Percentiles rank a stretch among this genome's conserved stretches.
Evolutionary conservation across 2,888 invertebrate species (phyloP).

Genomic region (Parascotia fuliginaria): DNA sequence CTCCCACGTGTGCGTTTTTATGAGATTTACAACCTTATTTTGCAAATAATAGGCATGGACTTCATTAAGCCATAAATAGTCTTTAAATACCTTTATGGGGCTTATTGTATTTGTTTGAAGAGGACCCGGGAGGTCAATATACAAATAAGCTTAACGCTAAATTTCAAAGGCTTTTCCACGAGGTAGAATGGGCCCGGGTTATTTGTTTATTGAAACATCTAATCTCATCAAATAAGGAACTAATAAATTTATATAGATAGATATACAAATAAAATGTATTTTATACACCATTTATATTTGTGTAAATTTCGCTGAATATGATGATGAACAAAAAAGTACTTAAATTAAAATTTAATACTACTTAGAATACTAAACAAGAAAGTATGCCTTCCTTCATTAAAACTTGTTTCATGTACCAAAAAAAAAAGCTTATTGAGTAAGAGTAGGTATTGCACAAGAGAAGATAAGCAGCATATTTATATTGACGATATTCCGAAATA

Average conservation of each 20-base stretch:
- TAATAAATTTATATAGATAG: neutral
- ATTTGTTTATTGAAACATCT: no score
- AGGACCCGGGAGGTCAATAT: constrained; percentile 24
- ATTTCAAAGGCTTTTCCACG: constrained; percentile 19
- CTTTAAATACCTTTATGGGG: constrained; percentile 38
- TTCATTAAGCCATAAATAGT: constrained; percentile 51
- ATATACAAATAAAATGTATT: no score
- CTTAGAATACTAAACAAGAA: no score
- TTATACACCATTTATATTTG: no score
- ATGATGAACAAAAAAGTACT: no score
- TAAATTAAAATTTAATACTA: no score
- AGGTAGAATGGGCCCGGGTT: constrained; percentile 11
- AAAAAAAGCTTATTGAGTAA: no score
- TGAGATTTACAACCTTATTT: constrained; percentile 61
- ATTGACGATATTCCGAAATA: neutral
- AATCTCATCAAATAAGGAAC: no score
- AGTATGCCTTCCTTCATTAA: no score
- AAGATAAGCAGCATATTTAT: neutral
- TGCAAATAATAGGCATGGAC: constrained; percentile 52
- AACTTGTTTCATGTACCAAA: no score
- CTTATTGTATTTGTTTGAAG: constrained; percentile 25
- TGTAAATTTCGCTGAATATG: no score
- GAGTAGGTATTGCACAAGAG: no score
- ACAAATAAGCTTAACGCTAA: constrained; percentile 12
- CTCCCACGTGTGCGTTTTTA: constrained; percentile 60